A percentile compares a stretch with the other conserved stretches of the same genome.
phyloP scores from a whole-genome alignment of 37 sponge, comb jelly and placozoan species.

The Halisarca cf. caerulea region DNA sequence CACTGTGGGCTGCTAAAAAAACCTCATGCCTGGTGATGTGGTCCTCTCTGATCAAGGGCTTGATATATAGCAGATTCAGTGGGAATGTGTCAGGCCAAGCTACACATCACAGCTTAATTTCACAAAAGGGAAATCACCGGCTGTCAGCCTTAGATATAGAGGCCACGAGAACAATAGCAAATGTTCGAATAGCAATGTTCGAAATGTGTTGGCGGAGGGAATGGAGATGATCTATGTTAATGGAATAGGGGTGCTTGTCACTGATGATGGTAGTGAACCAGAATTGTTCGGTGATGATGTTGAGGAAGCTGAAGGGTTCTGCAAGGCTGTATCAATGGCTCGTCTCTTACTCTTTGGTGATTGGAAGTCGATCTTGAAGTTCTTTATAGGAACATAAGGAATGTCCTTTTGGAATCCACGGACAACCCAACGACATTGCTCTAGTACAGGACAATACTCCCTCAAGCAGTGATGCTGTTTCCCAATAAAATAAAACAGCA shows the following conservation, averaged over 20 bases:
- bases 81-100: conserved; percentile 37
- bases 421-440: too few relatives aligned
- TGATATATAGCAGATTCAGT: conserved; percentile 70
- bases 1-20: conserved; percentile 50
- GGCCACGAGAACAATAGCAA: conserved; percentile 63
- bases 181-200: conserved; percentile 76
- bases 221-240: conserved; percentile 48
- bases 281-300: background rate
- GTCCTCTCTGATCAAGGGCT: conserved; percentile 76
- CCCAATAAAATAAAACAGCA: too few relatives aligned
- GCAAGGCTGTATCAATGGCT: background rate
- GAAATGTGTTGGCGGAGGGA: conserved; percentile 74
- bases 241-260: too few relatives aligned
- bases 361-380: background rate
- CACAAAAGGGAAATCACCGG: conserved; percentile 68
- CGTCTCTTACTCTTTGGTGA: background rate
- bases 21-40: conserved; percentile 74
- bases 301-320: background rate
- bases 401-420: too few relatives aligned
- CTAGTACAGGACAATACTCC: too few relatives aligned
- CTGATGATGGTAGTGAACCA: too few relatives aligned
- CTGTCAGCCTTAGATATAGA: conserved; percentile 52
- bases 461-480: too few relatives aligned
- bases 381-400: too few relatives aligned
- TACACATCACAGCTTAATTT: conserved; percentile 69